A percentile compares a stretch with the other conserved stretches of the same genome.
These are phyloP conservation scores for Oncorhynchus nerka DNA, from an alignment of 2,113 vertebrate species.

Conservation along the genomic window DNA sequence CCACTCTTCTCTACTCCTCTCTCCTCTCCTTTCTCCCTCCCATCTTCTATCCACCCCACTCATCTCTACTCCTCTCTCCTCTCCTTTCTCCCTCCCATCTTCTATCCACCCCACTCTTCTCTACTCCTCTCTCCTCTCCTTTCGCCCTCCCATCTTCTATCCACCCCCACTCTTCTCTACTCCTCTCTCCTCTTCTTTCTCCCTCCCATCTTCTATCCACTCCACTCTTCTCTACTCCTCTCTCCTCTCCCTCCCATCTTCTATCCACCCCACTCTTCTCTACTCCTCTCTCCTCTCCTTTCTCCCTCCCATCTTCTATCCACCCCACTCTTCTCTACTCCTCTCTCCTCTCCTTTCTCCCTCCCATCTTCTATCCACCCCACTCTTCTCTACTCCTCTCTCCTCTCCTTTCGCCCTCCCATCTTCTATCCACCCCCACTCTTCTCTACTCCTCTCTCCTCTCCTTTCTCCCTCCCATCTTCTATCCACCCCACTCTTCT, in stretches of 20 bases:
- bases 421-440: too few relatives aligned
- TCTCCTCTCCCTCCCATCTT: too few relatives aligned
- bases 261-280: too few relatives aligned
- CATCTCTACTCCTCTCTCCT: too few relatives aligned
- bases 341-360: constrained; percentile 27
- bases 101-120: constrained; percentile 11
- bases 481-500: too few relatives aligned
- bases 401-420: too few relatives aligned
- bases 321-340: too few relatives aligned
- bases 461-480: constrained; percentile 35
- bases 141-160: neutral
- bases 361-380: too few relatives aligned
- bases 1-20: too few relatives aligned
- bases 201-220: too few relatives aligned
- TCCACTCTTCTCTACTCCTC: constrained; percentile 62
- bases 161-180: too few relatives aligned
- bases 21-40: constrained; percentile 9
- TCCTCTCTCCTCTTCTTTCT: constrained; percentile 26
- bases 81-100: constrained; percentile 35
- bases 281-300: constrained; percentile 20
- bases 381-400: constrained; percentile 60
- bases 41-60: constrained; percentile 24
- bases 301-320: constrained; percentile 1
- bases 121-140: constrained; percentile 18
- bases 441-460: too few relatives aligned